A percentile compares a stretch with the other conserved stretches of the same genome.
Evolutionary conservation across 1,140 invertebrate species (phyloP).

Genomic region (Drosophila sturtevanti): DNA sequence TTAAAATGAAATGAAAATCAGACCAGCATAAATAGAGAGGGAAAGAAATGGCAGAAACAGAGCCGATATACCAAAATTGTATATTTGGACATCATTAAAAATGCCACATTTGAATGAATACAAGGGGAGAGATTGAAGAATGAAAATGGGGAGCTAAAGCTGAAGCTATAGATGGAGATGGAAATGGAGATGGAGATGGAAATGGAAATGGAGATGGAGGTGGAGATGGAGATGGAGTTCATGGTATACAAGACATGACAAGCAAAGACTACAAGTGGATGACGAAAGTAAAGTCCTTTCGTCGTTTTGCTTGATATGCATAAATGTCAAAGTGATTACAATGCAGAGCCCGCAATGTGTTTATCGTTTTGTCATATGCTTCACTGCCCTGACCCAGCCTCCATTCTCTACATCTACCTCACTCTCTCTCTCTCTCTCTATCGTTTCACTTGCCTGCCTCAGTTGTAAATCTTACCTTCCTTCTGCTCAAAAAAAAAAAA

Average conservation of each 20-base stretch:
- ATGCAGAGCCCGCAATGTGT: slow-evolving; percentile 71
- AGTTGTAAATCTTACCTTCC: slow-evolving; percentile 4
- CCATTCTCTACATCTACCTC: neutral
- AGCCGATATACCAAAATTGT: slow-evolving; percentile 41
- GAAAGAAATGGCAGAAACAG: slow-evolving; percentile 11
- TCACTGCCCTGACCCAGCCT: slow-evolving; percentile 36
- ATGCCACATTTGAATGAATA: slow-evolving; percentile 71
- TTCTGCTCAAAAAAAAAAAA: neutral
- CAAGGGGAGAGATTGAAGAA: slow-evolving; percentile 1
- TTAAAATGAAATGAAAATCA: slow-evolving; percentile 76
- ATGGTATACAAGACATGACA: slow-evolving; percentile 5
- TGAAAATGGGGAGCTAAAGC: neutral
- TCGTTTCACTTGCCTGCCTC: too few species aligned
- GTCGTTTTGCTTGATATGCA: slow-evolving; percentile 74
- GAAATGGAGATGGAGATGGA: neutral
- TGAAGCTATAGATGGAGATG: neutral
- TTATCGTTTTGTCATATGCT: slow-evolving; percentile 75
- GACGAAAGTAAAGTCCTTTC: slow-evolving; percentile 38
- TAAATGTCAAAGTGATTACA: slow-evolving; percentile 82
- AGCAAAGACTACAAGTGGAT: slow-evolving; percentile 25
- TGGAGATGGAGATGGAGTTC: too few species aligned
- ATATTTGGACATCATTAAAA: slow-evolving; percentile 81
- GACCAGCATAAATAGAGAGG: slow-evolving; percentile 72
- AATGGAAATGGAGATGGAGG: neutral
- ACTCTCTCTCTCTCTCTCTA: neutral